phyloP scores from a whole-genome alignment of 2,888 invertebrate species.

The Cabera pusaria region DNA sequence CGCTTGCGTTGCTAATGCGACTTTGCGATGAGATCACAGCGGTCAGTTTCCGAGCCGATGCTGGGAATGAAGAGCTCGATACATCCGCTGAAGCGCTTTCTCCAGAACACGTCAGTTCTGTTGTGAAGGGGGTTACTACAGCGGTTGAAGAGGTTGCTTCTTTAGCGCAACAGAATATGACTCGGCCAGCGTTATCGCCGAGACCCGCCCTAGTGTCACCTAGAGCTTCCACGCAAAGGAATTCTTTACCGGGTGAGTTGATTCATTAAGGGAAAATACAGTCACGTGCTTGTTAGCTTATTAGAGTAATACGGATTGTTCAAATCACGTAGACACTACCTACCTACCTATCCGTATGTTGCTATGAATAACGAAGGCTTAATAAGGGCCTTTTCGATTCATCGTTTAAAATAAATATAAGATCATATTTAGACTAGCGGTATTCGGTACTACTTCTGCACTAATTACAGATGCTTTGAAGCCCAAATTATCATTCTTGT shows the following conservation, averaged over 20 bases:
- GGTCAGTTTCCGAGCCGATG: slow-evolving; percentile 86
- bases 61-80: slow-evolving; percentile 62
- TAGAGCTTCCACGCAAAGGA: slow-evolving; percentile 75
- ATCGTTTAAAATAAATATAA: too few relatives aligned
- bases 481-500: too few relatives aligned
- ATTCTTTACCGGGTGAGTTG: slow-evolving; percentile 71
- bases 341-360: too few relatives aligned
- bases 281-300: too few relatives aligned
- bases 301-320: too few relatives aligned
- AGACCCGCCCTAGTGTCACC: slow-evolving; percentile 73
- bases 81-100: slow-evolving; percentile 61
- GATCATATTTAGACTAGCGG: too few relatives aligned
- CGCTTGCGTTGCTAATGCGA: slow-evolving; percentile 93
- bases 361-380: too few relatives aligned
- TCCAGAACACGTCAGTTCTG: slow-evolving; percentile 67
- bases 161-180: slow-evolving; percentile 92
- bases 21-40: slow-evolving; percentile 95
- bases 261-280: too few relatives aligned
- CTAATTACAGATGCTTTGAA: too few relatives aligned
- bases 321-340: too few relatives aligned
- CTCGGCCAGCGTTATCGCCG: slow-evolving; percentile 79
- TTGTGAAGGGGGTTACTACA: slow-evolving; percentile 66
- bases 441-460: too few relatives aligned
- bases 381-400: too few relatives aligned
- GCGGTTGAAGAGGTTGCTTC: slow-evolving; percentile 84